Conservation (phyloP, 2,797 vertebrate genomes). For the Enteromius unitaeniatus region DNA sequence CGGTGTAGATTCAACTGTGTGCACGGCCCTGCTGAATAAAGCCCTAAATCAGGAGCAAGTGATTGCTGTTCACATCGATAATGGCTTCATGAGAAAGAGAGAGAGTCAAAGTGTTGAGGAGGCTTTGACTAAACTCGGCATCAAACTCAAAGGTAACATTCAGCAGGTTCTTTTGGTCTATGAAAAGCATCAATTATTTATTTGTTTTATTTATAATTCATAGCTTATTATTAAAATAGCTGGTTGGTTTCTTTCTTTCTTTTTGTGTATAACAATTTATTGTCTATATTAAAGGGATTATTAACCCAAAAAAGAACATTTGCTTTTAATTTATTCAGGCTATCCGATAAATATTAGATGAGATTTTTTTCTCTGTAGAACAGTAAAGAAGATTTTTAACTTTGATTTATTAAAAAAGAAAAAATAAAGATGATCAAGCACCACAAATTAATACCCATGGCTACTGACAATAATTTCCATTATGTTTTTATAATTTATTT, state of each 20-base stretch:
- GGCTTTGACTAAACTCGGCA: constrained; percentile 94
- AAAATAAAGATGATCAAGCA: not conserved
- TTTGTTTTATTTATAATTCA: not conserved
- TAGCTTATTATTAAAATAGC: no score
- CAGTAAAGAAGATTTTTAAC: not conserved
- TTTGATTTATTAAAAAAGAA: no score
- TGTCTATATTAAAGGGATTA: not conserved
- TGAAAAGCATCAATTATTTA: no score
- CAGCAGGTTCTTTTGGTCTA: not conserved
- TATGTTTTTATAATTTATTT: no score
- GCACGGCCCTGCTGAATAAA: constrained; percentile 95
- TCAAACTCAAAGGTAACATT: constrained; percentile 92
- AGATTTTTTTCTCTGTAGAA: not conserved
- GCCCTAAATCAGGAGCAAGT: constrained; percentile 93
- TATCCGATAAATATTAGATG: no score
- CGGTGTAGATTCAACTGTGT: constrained; percentile 97
- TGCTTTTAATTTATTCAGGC: not conserved
- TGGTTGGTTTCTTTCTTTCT: no score
- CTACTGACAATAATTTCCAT: not conserved
- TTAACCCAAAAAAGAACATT: not conserved
- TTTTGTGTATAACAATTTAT: no score
- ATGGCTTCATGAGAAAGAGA: constrained; percentile 97
- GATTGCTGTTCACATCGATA: constrained; percentile 98
- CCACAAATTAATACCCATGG: not conserved
- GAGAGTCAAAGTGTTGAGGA: constrained; percentile 98